Conservation (phyloP, 2,888 invertebrate genomes). For the Leucoma salicis region DNA sequence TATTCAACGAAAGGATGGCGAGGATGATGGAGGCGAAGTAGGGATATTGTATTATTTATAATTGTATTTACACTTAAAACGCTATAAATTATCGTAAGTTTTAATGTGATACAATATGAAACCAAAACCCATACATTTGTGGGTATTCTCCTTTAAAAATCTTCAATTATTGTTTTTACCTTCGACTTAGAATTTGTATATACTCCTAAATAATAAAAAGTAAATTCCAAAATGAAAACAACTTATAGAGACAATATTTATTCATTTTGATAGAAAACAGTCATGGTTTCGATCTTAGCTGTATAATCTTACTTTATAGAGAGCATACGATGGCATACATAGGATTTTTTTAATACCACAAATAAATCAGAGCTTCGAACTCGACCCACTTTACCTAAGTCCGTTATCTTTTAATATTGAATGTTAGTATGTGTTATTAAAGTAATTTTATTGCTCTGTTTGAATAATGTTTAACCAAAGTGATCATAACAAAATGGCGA, state of each 20-base stretch:
- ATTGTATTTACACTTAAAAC: no score
- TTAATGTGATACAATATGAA: no score
- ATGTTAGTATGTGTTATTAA: not conserved
- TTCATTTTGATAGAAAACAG: slow-evolving; percentile 21
- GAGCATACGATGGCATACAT: not conserved
- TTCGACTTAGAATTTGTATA: no score
- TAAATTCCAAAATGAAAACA: slow-evolving; percentile 21
- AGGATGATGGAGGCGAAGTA: no score
- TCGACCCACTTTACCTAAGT: no score
- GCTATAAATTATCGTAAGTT: no score
- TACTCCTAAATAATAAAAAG: not conserved
- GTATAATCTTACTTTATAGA: not conserved
- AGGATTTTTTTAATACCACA: no score
- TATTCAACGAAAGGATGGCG: no score
- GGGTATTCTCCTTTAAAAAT: not conserved
- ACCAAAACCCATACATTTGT: no score
- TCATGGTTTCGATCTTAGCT: not conserved
- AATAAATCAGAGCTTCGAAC: no score
- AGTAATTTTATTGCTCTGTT: not conserved
- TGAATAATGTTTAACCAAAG: not conserved
- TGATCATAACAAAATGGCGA: not conserved
- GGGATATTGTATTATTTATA: no score
- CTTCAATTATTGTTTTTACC: no score
- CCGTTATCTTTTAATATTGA: not conserved
- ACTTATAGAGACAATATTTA: slow-evolving; percentile 24